phyloP scores from a whole-genome alignment of 2,113 vertebrate genomes.

The Burhinus bistriatus region DNA sequence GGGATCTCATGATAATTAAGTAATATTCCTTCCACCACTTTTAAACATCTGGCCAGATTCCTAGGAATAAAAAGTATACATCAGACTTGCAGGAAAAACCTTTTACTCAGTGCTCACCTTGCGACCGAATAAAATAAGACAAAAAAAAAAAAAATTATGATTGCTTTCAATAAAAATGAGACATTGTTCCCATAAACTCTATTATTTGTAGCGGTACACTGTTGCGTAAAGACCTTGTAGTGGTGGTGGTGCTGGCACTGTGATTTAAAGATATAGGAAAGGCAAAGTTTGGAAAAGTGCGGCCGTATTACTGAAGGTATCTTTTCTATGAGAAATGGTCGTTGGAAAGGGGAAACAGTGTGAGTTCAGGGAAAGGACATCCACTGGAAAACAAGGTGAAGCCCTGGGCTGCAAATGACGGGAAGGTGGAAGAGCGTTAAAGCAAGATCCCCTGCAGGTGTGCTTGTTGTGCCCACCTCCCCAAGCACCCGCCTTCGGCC shows the following conservation, averaged over 20 bases:
- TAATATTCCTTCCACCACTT: neutral
- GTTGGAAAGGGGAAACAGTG: rapidly evolving
- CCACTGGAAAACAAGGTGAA: rapidly evolving
- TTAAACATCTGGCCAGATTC: neutral
- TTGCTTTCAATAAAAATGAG: neutral
- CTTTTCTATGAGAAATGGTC: rapidly evolving
- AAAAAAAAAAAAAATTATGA: neutral
- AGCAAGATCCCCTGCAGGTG: rapidly evolving
- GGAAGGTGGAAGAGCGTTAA: neutral
- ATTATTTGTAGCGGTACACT: neutral
- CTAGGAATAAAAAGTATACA: neutral
- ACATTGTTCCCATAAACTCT: neutral
- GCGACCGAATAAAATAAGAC: neutral
- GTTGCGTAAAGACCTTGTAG: rapidly evolving
- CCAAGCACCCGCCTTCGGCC: neutral
- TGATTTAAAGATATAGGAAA: rapidly evolving
- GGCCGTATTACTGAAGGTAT: rapidly evolving
- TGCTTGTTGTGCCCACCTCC: rapidly evolving
- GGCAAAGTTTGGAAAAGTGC: neutral
- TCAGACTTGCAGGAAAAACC: neutral
- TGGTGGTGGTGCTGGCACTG: neutral
- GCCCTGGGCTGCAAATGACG: rapidly evolving
- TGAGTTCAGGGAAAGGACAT: neutral
- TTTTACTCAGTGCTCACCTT: neutral
- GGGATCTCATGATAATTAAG: neutral